Evolutionary conservation across 2,797 vertebrate genomes (phyloP).

Genomic region (Euthynnus affinis): DNA sequence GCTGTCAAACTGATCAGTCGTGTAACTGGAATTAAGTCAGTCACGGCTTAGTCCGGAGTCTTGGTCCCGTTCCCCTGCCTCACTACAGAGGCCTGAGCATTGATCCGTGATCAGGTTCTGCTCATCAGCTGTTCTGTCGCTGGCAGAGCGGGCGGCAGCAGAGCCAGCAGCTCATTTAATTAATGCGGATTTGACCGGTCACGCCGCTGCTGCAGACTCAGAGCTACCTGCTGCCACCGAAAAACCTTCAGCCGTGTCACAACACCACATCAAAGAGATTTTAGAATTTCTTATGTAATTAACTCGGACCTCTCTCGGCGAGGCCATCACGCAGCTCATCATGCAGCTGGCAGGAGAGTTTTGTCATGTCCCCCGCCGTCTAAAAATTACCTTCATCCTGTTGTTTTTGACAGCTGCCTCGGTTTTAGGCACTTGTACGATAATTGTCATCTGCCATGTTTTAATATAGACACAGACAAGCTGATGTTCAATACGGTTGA

Average conservation of each 20-base stretch:
- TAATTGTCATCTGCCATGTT: slow-evolving; percentile 66
- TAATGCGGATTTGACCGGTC: slow-evolving; percentile 68
- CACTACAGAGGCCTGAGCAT: slow-evolving; percentile 61
- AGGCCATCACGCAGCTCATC: slow-evolving; percentile 54
- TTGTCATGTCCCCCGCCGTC: slow-evolving; percentile 45
- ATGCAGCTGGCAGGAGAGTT: slow-evolving; percentile 49
- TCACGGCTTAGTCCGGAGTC: slow-evolving; percentile 42
- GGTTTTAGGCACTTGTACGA: slow-evolving; percentile 32
- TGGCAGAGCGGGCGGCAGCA: slow-evolving; percentile 59
- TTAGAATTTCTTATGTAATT: slow-evolving; percentile 63
- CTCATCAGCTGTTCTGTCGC: slow-evolving; percentile 76
- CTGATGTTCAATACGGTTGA: slow-evolving; percentile 47
- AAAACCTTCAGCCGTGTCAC: slow-evolving; percentile 59
- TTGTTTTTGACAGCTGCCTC: slow-evolving; percentile 64
- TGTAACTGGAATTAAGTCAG: slow-evolving; percentile 66
- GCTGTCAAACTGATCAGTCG: slow-evolving; percentile 60
- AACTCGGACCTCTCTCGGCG: slow-evolving; percentile 44
- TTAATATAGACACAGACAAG: slow-evolving; percentile 55
- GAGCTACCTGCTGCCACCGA: slow-evolving; percentile 55
- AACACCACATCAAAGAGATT: slow-evolving; percentile 61
- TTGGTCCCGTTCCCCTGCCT: slow-evolving; percentile 26
- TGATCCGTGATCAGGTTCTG: slow-evolving; percentile 74
- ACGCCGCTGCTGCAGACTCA: slow-evolving; percentile 54
- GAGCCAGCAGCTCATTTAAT: slow-evolving; percentile 70
- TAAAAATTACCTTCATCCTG: slow-evolving; percentile 49